phyloP scores from a whole-genome alignment of 2,797 vertebrate species.

The Arctocebus calabarensis region DNA sequence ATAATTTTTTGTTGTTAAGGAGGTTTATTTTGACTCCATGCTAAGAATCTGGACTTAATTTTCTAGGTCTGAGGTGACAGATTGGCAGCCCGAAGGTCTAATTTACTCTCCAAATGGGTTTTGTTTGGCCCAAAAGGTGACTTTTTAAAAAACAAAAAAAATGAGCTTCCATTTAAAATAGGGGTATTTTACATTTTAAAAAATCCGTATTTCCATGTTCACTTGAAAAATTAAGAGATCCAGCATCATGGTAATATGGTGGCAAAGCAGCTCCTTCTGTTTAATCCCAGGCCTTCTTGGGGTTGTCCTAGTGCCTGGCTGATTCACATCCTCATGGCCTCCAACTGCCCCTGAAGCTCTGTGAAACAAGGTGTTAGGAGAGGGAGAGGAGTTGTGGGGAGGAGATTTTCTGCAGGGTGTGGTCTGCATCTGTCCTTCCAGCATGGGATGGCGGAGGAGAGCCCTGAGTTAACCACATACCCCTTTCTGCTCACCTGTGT shows the following conservation, averaged over 20 bases:
- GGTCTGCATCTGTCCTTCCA: neutral
- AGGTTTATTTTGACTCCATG: neutral
- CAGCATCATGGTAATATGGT: fast-evolving
- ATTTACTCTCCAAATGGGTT: slow-evolving; percentile 3
- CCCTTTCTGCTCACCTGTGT: neutral
- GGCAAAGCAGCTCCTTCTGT: neutral
- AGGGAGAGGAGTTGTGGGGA: neutral
- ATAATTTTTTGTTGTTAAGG: neutral
- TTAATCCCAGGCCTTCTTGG: fast-evolving
- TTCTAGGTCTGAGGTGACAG: slow-evolving; percentile 46
- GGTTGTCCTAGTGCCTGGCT: neutral
- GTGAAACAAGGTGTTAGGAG: neutral
- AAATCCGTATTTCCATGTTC: neutral
- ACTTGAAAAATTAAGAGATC: neutral
- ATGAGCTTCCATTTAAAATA: neutral
- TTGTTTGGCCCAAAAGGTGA: neutral
- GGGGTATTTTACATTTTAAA: neutral
- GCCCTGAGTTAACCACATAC: neutral
- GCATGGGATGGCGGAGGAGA: neutral
- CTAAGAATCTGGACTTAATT: neutral
- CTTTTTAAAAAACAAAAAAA: neutral
- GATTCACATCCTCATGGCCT: fast-evolving
- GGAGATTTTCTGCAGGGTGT: neutral
- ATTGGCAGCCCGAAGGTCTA: slow-evolving; percentile 32
- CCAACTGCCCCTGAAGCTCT: neutral